Base-by-base conservation (phyloP, 2,888 invertebrate species). In the Salticus scenicus region DNA sequence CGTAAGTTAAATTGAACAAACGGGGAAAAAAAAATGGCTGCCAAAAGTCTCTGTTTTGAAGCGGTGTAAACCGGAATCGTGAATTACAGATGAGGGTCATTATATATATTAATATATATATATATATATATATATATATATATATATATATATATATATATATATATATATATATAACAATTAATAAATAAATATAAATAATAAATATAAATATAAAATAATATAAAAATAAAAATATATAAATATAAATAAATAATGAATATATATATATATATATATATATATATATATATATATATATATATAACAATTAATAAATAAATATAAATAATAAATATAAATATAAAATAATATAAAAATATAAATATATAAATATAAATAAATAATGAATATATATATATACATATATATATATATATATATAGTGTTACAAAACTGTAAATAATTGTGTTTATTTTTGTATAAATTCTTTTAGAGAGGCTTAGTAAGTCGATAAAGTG, bases 231-330 rank as follows among this genome's bases (percentile, higher is more conserved):
- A 47, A 17, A 47, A 12, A 47, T 47, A 47, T 47, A 47, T 47
- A 47, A 17, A 47, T 47, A 47, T 47, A 47, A 12, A 47, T 47
- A 47, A 17, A 47, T 12, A n/a, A 47, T 47, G 17, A 17, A 17
- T 47, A 17, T 47, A 47, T 47, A 47, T 47, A 47, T 47, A 47
- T 47, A 47, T 47, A 47, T 47, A 47, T 47, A 47, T 47, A 47
- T 47, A 47, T 47, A 47, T 47, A 47, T 47, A 47, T 47, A 47
- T 47, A 17, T 47, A 17, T 47, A 47, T 12, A 47, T 47, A 47
- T 47, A 47, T 47, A 47, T 47, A 47, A 17, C 10, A 17, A 47
- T 47, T 17, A 17, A 47, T 47, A 47, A 17, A 47, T 47, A 47
- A 17, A 47, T 47, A 47, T 47, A 47, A 17, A 47, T 47, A n/a